A percentile compares a stretch with the other conserved stretches of the same genome.
phyloP scores from a whole-genome alignment of 2,888 invertebrate species.

The Pollenia labialis region DNA sequence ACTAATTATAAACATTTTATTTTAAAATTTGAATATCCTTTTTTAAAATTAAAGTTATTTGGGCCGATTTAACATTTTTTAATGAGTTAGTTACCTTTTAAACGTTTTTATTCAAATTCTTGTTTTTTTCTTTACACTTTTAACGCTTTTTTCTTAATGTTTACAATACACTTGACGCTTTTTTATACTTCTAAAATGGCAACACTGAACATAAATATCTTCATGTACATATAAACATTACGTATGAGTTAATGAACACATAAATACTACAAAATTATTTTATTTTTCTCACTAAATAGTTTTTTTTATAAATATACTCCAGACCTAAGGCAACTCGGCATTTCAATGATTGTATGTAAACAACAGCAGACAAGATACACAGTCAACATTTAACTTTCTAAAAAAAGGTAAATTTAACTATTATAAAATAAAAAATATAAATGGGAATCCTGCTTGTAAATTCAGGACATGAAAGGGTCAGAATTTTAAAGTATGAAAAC shows the following conservation, averaged over 20 bases:
- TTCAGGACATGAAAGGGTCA: slow-evolving; percentile 3
- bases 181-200: no score
- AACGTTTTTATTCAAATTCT: no score
- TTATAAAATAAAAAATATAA: background rate
- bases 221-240: slow-evolving; percentile 1
- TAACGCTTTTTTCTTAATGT: no score
- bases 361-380: slow-evolving; percentile 44
- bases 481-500: slow-evolving; percentile 3
- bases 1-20: no score
- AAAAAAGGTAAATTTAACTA: slow-evolving; percentile 32
- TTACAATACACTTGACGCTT: no score
- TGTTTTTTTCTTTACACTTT: no score
- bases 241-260: slow-evolving; percentile 41
- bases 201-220: background rate
- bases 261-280: slow-evolving; percentile 40
- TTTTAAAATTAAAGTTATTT: no score
- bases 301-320: slow-evolving; percentile 45
- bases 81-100: no score
- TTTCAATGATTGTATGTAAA: slow-evolving; percentile 66
- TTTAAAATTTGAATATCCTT: no score
- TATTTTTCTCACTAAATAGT: slow-evolving; percentile 53
- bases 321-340: slow-evolving; percentile 58
- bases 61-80: no score
- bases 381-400: slow-evolving; percentile 13
- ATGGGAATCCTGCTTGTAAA: slow-evolving; percentile 15